Evolutionary conservation across 2,797 vertebrate species (phyloP), one percentile per base, ranked within the genome.

Genomic region (Hippopotamyrus pictus): DNA sequence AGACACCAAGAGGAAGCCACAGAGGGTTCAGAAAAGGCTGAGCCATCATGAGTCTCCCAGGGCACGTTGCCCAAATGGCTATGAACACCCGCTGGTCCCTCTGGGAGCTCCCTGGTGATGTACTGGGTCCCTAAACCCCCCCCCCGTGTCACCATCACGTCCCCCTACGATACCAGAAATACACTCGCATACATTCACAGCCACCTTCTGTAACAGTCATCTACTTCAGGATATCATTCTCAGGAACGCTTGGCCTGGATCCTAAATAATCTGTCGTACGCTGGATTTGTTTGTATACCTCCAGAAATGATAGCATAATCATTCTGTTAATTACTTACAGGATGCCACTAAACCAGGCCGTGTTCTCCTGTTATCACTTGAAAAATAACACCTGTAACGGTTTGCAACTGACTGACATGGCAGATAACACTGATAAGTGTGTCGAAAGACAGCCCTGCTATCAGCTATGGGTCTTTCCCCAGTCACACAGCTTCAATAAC

Each of bases 181-280:
- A 46, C 86, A 44, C 54, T 65, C 85, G 2, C 73, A 53, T n/a
- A 83, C 88, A 33, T 53, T 84, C 86, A 89, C n/a, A 54, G 33
- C 83, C 25, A 90, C 84, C 46, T 87, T 54, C 69, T n/a, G n/a
- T 25, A 62, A 76, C 62, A 17, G 87, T 88, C 59, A 14, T 54
- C 73, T 54, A 14, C 62, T 53, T 65, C 59, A 41, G 76, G 54
- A 84, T 46, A 3, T 69, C 87, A 53, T 62, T n/a, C 22, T 87
- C 14, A 57, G 85, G 6, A 11, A 50, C 1, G 51, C 48, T 50
- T 44, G 44, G 82, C 44, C 82, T 51, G 44, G 6, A 51, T 14
- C n/a, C 46, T 29, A 84, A 84, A 48, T 50, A 50, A 84, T 22
- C 82, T 84, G 17, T 79, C 37, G 1, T 19, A 79, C 73, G 19